Evolutionary conservation across 2,113 vertebrate genomes (phyloP), one percentile per base, ranked within the genome.

Genomic region (Pungitius pungitius): DNA sequence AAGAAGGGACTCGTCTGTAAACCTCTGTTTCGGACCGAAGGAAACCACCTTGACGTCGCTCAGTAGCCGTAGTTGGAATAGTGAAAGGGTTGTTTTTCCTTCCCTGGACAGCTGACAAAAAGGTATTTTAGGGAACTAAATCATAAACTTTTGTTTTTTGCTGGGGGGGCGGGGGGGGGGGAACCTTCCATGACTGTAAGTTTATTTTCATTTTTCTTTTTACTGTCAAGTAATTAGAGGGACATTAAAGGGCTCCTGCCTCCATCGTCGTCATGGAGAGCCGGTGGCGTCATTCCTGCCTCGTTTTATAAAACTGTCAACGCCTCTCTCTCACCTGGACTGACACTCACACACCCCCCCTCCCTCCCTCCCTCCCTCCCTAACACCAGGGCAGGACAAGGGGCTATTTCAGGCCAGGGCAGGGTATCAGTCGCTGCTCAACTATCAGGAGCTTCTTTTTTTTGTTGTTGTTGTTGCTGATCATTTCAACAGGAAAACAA

Each of bases 261-360:
- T 73, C 76, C 27, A 39, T 81, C 90, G 85, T 92, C 90, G 85
- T 92, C 90, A 89, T 35, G 62, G 65, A 24, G 51, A 57, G 66
- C 69, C 75, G 56, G 80, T 93, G 88, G 67, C 93, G 93, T 94
- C 94, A 94, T 60, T 76, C 63, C 65, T 30, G 59, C 65, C 73
- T 75, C 47, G 68, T 83, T 82, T 80, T 92, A 94, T 94, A 94
- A 94, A 91, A 81, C 82, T 88, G 84, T 91, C 87, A 84, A 80
- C 90, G 82, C 85, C 90, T 86, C 66, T 51, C 89, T 85, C 91
- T 92, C 93, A 94, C 92, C 92, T 94, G 93, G 88, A 86, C 83
- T 80, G 82, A 90, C 85, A 82, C 85, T 66, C 85, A 81, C 60
- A n/a, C 39, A 60, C 20, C 67, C 33, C 33, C 30, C 30, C 30